Evolutionary conservation across 2,113 vertebrate genomes (phyloP), one percentile per base, ranked within the genome.

Genomic region (Brachirus orientalis): DNA sequence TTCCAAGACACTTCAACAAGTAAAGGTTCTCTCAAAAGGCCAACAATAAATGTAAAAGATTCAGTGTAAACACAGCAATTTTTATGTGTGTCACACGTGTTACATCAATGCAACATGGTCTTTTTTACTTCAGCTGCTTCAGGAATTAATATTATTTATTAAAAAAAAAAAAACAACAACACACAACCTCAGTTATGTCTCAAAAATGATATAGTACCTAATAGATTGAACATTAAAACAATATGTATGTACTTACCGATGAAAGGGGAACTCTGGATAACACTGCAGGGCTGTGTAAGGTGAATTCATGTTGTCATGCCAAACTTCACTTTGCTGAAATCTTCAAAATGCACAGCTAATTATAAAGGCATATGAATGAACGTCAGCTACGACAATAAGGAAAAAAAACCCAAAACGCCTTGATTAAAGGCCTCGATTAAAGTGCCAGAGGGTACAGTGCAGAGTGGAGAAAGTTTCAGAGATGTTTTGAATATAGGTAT

Each of bases 191-290:
- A n/a, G n/a, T n/a, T n/a, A n/a, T n/a, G n/a, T n/a, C n/a, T n/a
- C n/a, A n/a, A n/a, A 69, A 9, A 17, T n/a, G 4, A 40, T 11
- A 22, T 5, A 43, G 14, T 28, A 1, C 28, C 28, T 28, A 28
- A 28, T 28, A 14, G 4, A 14, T 43, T 12, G 40, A 13, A 2
- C 11, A 10, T 37, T 52, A 10, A 3, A 3, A 60, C 36, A 69
- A 53, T 44, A 2, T 59, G 8, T 53, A 8, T 52, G 81, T 83
- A 97, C 96, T 98, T 94, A 99, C 97, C 96, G 93, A 89, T 94
- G 95, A 91, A 97, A 95, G 89, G 95, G 93, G 83, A 95, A 93
- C 77, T 98, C 97, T 10, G 97, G 94, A 82, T 94, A 95, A 89
- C 93, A 95, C 88, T 95, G 94, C 87, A 97, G 89, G 69, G 96